Evolutionary conservation across 2,113 vertebrate species (phyloP).

Genomic region (Uria lomvia): DNA sequence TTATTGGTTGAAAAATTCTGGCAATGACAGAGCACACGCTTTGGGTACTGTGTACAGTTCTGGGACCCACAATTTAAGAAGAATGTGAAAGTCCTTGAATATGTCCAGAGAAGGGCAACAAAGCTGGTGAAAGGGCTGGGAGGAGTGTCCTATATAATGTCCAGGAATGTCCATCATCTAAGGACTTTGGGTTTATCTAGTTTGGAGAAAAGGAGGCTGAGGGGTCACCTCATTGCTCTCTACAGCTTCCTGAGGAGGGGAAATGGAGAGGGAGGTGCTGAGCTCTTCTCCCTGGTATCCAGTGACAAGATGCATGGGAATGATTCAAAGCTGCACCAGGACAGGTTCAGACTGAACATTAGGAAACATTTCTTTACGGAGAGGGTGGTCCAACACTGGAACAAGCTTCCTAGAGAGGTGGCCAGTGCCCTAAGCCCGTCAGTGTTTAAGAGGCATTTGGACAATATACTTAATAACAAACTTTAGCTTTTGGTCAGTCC

Average conservation of each 20-base stretch:
- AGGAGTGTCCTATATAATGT: not conserved
- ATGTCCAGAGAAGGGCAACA: not conserved
- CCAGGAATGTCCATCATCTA: accelerated
- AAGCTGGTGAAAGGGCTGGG: not conserved
- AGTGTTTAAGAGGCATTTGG: not conserved
- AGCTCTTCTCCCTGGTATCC: not conserved
- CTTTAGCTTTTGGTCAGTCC: not conserved
- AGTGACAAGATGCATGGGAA: accelerated
- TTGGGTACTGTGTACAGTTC: not conserved
- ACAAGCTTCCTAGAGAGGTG: not conserved
- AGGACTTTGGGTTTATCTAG: not conserved
- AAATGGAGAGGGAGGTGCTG: not conserved
- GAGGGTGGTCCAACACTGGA: not conserved
- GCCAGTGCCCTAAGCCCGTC: accelerated
- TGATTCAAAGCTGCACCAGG: not conserved
- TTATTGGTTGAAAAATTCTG: not conserved
- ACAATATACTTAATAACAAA: not conserved
- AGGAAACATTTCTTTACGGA: not conserved
- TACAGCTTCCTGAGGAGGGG: not conserved
- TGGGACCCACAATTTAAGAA: not conserved
- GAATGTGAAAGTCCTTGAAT: not conserved
- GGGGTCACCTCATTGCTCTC: accelerated
- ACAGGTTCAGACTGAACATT: not conserved
- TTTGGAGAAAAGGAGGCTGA: not conserved
- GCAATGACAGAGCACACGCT: not conserved